Conservation (phyloP, 2,797 vertebrate species). For the Enteromius mattozi region DNA sequence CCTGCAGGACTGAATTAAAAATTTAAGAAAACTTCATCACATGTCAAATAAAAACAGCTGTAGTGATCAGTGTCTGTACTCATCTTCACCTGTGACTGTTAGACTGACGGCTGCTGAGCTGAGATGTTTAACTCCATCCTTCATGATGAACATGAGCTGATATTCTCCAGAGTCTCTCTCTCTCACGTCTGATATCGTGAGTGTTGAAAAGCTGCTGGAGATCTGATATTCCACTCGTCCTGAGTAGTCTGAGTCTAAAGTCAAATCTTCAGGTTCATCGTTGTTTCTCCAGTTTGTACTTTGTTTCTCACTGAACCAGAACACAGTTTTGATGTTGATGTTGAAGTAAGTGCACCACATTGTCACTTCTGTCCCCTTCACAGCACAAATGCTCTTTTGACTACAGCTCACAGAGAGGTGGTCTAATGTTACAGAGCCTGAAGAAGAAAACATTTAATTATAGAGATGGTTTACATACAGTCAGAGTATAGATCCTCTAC, state of each 20-base stretch:
- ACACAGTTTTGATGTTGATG: not conserved
- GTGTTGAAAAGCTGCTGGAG: not conserved
- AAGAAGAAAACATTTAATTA: not conserved
- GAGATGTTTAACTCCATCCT: slow-evolving; percentile 45
- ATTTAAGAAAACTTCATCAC: not conserved
- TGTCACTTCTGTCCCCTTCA: not conserved
- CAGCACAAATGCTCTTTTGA: not conserved
- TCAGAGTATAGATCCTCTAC: not conserved
- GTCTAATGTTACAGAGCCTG: not conserved
- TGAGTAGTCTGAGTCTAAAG: slow-evolving; percentile 24
- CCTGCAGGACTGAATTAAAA: slow-evolving; percentile 41
- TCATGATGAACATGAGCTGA: slow-evolving; percentile 46
- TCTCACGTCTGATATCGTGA: slow-evolving; percentile 52
- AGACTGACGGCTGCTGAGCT: slow-evolving; percentile 25
- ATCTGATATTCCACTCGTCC: not conserved
- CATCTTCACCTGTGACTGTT: slow-evolving; percentile 13
- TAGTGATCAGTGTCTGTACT: not conserved
- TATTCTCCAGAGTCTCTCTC: slow-evolving; percentile 53
- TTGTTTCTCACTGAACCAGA: slow-evolving; percentile 16
- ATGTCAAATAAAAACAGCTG: not conserved
- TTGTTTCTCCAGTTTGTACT: not conserved
- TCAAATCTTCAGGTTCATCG: slow-evolving; percentile 20
- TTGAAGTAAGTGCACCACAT: fast-evolving
- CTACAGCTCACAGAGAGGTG: not conserved
- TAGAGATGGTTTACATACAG: not conserved